Base-by-base conservation (phyloP, 2,888 invertebrate species). In the Nomada goodeniana region DNA sequence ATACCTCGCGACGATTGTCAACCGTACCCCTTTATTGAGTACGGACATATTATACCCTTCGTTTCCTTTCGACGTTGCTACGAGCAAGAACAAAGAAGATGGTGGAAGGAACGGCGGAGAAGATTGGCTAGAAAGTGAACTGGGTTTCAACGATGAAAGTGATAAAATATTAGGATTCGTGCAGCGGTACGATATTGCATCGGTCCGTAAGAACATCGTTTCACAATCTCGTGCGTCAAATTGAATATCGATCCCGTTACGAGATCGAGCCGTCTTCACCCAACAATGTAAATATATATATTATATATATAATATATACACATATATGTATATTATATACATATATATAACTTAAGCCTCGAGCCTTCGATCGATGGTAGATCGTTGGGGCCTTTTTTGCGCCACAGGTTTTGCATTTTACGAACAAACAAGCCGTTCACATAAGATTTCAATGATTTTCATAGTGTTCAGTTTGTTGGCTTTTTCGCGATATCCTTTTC, bases 1-100 rank as follows among this genome's bases (percentile, higher is more conserved):
- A 78, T 83, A 83, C 77, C 77, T 83, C 76, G 77, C 82, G 70
- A 76, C 29, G 44, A 83, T 76, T 63, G 65, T 75, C 61, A 65
- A 75, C 59, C 63, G 61, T 70, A 55, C 52, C 63, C 76, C 75
- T 70, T 55, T 68, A 74, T 64, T 61, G 60, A n/a, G 42, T 47
- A 72, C 69, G 20, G 71, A 44, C 55, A 13, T 47, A 36, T 64
- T 44, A 7, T 36, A 60, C 15, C 44, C 74, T 59, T 63, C 64
- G 68, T 70, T 73, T 47, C 20, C 59, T 61, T 64, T 60, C 72
- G 63, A 74, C 65, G 67, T 74, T 67, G 65, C 70, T n/a, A 23
- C 75, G 75, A 53, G 36, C 80, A 57, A 79, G 67, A 63, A 57
- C 50, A 47, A 44, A 55, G 65, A 79, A 67, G 68, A 63, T 47